A percentile compares a stretch with the other conserved stretches of the same genome.
Evolutionary conservation across 2,888 invertebrate species (phyloP).

Genomic region (Sarcophaga carnaria): DNA sequence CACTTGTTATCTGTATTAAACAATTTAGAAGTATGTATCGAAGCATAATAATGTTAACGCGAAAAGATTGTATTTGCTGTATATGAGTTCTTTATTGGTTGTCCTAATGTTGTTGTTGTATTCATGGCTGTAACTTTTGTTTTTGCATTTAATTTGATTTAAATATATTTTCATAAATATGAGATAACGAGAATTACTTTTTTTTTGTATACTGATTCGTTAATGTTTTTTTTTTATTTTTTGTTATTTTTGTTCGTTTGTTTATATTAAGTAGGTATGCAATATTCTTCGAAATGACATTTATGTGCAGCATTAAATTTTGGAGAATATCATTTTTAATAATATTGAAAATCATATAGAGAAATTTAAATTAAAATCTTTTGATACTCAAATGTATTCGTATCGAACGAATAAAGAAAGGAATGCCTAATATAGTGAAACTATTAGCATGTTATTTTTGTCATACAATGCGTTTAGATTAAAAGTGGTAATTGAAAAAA

Average conservation of each 20-base stretch:
- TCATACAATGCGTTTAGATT: no score
- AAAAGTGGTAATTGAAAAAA: no score
- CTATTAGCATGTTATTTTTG: no score
- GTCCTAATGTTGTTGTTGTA: constrained; percentile 24
- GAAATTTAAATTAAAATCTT: background rate
- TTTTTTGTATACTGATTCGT: constrained; percentile 27
- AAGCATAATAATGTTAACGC: no score
- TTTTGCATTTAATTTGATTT: constrained; percentile 52
- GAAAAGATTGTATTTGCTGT: background rate
- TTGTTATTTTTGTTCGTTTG: background rate
- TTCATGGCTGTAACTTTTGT: constrained; percentile 30
- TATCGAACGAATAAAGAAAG: no score
- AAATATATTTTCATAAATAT: constrained; percentile 48
- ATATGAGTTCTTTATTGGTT: background rate
- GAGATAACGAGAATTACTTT: constrained; percentile 46
- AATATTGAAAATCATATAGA: constrained; percentile 1
- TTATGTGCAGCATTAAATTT: background rate
- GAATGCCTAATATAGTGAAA: no score
- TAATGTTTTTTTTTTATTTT: constrained; percentile 18
- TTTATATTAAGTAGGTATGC: constrained; percentile 20
- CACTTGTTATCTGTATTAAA: no score
- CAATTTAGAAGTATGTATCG: no score
- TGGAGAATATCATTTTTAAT: no score
- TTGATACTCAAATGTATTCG: no score
- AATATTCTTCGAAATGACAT: background rate